Base-by-base conservation (phyloP, 2,888 invertebrate genomes). In the Chloromyia formosa region DNA sequence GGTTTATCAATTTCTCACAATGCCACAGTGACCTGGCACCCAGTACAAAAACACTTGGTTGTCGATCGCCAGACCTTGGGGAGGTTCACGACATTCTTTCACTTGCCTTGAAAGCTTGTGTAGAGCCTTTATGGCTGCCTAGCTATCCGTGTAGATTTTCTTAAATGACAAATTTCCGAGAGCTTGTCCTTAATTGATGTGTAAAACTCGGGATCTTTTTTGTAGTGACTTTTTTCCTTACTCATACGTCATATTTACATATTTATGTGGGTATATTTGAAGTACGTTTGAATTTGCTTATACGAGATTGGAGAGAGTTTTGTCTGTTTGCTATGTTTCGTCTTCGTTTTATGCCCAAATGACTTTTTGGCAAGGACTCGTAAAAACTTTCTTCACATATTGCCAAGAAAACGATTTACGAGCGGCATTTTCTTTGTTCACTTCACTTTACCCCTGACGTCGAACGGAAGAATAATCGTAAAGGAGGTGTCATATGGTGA, bases 401-500 rank as follows among this genome's bases (percentile, higher is more conserved):
- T 49, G 49, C 49, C 3, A 49, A 49, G 49, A n/a, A 49, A n/a
- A 49, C 12, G 49, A 49, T 12, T 49, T 3, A 49, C 14, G 49
- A n/a, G 16, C 3, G 16, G 49, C 12, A n/a, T n/a, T 49, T 1
- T 60, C 27, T 23, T 60, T 18, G n/a, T 56, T 56, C 18, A 20
- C 18, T 56, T 56, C 16, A 1, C 23, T 23, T 23, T 23, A 60
- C 3, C 7, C 9, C 20, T 14, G 1, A 12, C 60, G 10, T 12
- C 4, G 23, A 60, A 5, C 20, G 60, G 60, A 23, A 23, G 23
- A 10, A 60, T 60, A 60, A 60, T 23, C 60, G 27, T 23, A 60
- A 60, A 60, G 23, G 60, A 60, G 16, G 60, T 60, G 60, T 60
- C 60, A 60, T 60, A 60, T 60, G 60, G 60, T n/a, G 12, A 4